Percentiles rank a stretch among this genome's conserved stretches.
Evolutionary conservation across 2,113 vertebrate species (phyloP).

Genomic region (Crypturellus undulatus): DNA sequence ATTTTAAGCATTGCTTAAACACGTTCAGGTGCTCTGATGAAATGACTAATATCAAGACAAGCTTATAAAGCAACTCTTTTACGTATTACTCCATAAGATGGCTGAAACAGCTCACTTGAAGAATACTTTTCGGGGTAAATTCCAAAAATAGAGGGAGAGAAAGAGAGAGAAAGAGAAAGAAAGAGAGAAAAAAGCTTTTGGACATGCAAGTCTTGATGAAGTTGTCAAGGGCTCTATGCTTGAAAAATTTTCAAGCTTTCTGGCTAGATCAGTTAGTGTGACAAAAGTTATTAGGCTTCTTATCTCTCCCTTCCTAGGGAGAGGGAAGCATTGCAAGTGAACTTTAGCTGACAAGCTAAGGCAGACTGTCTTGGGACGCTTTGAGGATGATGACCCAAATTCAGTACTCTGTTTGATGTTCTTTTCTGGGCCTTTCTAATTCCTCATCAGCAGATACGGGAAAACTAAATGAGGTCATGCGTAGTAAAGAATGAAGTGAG

Average conservation of each 20-base stretch:
- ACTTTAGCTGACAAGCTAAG: background rate
- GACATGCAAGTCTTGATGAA: background rate
- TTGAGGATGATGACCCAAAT: conserved; percentile 19
- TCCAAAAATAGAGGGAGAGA: background rate
- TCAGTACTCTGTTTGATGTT: conserved; percentile 13
- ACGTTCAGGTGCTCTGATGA: background rate
- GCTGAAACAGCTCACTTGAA: background rate
- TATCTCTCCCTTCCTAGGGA: background rate
- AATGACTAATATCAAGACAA: background rate
- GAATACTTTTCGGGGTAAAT: background rate
- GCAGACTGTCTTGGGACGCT: conserved; percentile 16
- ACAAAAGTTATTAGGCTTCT: background rate
- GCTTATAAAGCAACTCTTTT: background rate
- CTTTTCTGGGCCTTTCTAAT: conserved; percentile 11
- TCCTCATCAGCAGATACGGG: background rate
- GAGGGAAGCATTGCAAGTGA: background rate
- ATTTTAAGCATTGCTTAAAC: background rate
- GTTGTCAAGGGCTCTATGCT: background rate
- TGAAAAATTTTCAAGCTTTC: background rate
- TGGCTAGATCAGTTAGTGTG: background rate
- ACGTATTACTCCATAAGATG: background rate
- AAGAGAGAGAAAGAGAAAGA: background rate
- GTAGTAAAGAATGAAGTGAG: background rate
- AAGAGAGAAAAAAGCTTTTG: background rate
- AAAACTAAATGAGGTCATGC: background rate